phyloP scores from a whole-genome alignment of 2,888 invertebrate species.

The Apodemia duryi region DNA sequence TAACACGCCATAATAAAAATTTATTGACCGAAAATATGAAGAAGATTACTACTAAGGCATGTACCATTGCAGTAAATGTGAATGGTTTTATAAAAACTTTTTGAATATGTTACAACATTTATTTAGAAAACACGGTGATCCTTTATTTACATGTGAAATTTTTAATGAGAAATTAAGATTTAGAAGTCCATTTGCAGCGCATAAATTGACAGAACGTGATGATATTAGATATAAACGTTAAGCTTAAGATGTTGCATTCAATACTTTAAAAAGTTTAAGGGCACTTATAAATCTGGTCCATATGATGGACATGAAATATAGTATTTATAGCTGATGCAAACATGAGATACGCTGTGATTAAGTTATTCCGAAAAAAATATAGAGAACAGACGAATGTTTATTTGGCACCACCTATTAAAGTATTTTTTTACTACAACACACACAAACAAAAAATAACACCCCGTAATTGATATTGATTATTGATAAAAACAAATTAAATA shows the following conservation, averaged over 20 bases:
- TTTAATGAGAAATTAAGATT: constrained; percentile 52
- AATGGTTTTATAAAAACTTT: constrained; percentile 46
- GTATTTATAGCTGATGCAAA: constrained; percentile 26
- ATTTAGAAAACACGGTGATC: constrained; percentile 48
- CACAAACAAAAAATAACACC: too few species aligned
- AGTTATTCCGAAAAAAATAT: too few species aligned
- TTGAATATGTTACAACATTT: constrained; percentile 47
- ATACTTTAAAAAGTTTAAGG: constrained; percentile 49
- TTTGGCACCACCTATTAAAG: too few species aligned
- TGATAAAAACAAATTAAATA: constrained; percentile 10
- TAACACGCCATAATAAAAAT: constrained; percentile 34
- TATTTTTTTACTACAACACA: too few species aligned
- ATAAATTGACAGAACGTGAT: constrained; percentile 56
- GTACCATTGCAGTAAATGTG: constrained; percentile 46
- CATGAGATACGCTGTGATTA: too few species aligned
- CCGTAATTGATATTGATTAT: neutral
- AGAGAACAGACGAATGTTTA: too few species aligned
- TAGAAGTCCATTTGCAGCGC: constrained; percentile 42
- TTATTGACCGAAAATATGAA: constrained; percentile 31
- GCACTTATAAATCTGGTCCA: constrained; percentile 57
- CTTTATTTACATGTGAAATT: constrained; percentile 41
- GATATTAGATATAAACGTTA: constrained; percentile 58
- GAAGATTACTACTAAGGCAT: constrained; percentile 43
- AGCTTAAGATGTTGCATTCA: constrained; percentile 56
- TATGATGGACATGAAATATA: constrained; percentile 56